Conservation (phyloP, 2,797 vertebrate species). For the Neopelma chrysocephalum region DNA sequence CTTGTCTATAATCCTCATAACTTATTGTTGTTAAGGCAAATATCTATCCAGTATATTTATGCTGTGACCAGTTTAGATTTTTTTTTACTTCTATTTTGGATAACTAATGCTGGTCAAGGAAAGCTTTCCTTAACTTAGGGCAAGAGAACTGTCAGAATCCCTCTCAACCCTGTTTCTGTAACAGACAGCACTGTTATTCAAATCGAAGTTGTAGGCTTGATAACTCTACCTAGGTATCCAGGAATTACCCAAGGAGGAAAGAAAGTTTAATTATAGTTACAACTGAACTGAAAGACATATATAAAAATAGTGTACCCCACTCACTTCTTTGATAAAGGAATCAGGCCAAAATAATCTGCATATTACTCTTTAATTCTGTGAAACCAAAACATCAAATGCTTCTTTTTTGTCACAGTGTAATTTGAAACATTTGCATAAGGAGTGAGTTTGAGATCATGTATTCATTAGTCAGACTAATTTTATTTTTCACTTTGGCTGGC, state of each 20-base stretch:
- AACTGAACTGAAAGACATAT: background rate
- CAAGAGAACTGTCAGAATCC: background rate
- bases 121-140: background rate
- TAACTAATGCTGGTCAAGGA: background rate
- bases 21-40: background rate
- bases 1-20: background rate
- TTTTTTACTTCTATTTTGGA: background rate
- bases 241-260: background rate
- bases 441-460: background rate
- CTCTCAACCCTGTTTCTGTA: background rate
- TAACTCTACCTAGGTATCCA: background rate
- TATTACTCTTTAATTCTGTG: background rate
- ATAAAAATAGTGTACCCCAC: background rate
- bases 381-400: background rate
- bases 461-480: background rate
- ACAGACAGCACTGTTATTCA: background rate
- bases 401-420: background rate
- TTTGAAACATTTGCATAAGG: background rate
- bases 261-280: background rate
- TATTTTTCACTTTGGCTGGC: background rate
- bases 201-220: background rate
- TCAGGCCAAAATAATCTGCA: background rate
- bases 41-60: background rate
- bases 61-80: background rate
- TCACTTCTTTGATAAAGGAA: background rate